A percentile compares a stretch with the other conserved stretches of the same genome.
phyloP scores from a whole-genome alignment of 1,140 invertebrate genomes.

The Drosophila santomea region DNA sequence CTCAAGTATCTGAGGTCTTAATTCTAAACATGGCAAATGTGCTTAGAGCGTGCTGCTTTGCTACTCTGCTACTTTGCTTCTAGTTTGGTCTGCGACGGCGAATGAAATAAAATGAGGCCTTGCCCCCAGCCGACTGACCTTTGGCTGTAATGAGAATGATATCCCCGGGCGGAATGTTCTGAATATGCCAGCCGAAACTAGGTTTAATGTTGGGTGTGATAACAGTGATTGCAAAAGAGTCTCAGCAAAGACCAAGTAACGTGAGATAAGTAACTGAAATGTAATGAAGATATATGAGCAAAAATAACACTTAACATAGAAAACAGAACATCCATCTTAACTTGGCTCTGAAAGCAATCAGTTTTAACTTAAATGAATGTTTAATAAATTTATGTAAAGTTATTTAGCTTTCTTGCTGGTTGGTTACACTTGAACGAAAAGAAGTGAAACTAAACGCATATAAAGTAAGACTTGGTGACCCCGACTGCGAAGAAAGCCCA shows the following conservation, averaged over 20 bases:
- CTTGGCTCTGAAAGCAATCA: too few relatives aligned
- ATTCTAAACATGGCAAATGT: constrained; percentile 82
- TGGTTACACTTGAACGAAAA: background rate
- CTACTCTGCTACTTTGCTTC: constrained; percentile 40
- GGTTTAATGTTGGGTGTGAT: constrained; percentile 12
- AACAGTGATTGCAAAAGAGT: background rate
- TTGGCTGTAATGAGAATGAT: constrained; percentile 58
- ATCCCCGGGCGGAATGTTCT: constrained; percentile 17
- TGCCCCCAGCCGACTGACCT: constrained; percentile 66
- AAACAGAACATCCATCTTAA: too few relatives aligned
- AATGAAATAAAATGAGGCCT: constrained; percentile 58
- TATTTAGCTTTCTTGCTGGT: background rate
- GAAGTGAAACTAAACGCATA: constrained; percentile 16
- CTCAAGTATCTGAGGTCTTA: constrained; percentile 66
- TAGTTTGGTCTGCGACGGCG: constrained; percentile 18
- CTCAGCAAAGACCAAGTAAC: too few relatives aligned
- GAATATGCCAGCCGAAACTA: background rate
- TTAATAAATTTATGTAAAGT: too few relatives aligned
- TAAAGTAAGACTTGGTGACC: constrained; percentile 14
- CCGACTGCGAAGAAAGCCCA: background rate
- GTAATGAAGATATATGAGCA: background rate
- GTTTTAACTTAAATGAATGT: too few relatives aligned
- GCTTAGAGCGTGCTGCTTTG: constrained; percentile 68
- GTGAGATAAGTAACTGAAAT: background rate
- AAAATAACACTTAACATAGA: too few relatives aligned